Evolutionary conservation across 1,140 invertebrate species (phyloP).

Genomic region (Neotoxoptera formosana): DNA sequence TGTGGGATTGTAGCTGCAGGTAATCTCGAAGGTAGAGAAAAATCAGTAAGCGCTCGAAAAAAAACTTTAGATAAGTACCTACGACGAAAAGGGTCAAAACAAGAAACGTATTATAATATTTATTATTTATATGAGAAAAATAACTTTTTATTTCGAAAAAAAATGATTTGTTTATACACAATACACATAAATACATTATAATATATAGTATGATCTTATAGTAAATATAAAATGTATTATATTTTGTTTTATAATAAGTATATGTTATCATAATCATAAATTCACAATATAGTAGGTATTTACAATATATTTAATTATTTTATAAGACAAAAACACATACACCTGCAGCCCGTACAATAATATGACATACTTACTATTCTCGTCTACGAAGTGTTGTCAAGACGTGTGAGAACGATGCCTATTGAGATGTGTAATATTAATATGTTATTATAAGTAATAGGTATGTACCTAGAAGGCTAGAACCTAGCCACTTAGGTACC

Average conservation of each 20-base stretch:
- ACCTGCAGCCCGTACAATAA: too few species aligned
- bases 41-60: neutral
- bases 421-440: too few species aligned
- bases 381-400: too few species aligned
- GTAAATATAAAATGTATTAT: neutral
- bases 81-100: neutral
- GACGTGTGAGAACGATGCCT: too few species aligned
- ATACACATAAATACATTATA: neutral
- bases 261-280: neutral
- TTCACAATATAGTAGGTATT: neutral
- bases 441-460: too few species aligned
- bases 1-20: neutral
- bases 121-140: neutral
- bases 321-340: too few species aligned
- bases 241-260: neutral
- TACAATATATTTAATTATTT: neutral
- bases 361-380: too few species aligned
- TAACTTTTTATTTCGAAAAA: neutral
- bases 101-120: neutral
- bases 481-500: too few species aligned
- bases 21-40: neutral
- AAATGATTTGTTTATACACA: neutral
- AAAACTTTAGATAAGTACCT: neutral
- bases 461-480: too few species aligned
- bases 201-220: neutral